A percentile compares a stretch with the other conserved stretches of the same genome.
phyloP scores from a whole-genome alignment of 2,888 invertebrate genomes.

The Watsonalla cultraria region DNA sequence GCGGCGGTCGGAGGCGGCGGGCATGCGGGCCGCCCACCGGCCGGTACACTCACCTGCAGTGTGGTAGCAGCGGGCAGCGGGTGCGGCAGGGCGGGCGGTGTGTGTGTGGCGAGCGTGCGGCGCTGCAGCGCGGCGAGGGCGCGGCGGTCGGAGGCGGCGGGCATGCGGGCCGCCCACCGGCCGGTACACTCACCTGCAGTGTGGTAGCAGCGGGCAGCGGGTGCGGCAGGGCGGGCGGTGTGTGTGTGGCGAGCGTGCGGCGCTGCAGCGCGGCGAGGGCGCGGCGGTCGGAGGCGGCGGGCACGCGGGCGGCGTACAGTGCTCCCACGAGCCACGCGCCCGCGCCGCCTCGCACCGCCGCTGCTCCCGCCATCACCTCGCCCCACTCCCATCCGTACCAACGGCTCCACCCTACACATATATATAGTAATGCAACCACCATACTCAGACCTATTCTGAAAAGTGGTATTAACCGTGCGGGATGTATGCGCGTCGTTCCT shows the following conservation, averaged over 20 bases:
- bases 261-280: constrained; percentile 54
- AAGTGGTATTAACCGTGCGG: constrained; percentile 82
- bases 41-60: too few relatives aligned
- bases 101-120: too few relatives aligned
- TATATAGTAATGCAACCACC: background rate
- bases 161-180: background rate
- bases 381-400: constrained; percentile 74
- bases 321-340: constrained; percentile 30
- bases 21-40: background rate
- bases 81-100: too few relatives aligned
- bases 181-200: constrained; percentile 30
- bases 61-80: too few relatives aligned
- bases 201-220: constrained; percentile 30
- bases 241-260: constrained; percentile 41
- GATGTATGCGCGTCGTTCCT: constrained; percentile 94
- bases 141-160: background rate
- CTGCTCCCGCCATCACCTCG: constrained; percentile 43
- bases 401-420: constrained; percentile 56
- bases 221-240: constrained; percentile 20
- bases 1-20: background rate
- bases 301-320: constrained; percentile 57
- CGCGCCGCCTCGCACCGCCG: constrained; percentile 23
- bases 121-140: too few relatives aligned
- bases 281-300: constrained; percentile 37
- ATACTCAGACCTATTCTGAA: too few relatives aligned